phyloP scores from a whole-genome alignment of 2,888 invertebrate genomes.

The Cremastinae sp. region DNA sequence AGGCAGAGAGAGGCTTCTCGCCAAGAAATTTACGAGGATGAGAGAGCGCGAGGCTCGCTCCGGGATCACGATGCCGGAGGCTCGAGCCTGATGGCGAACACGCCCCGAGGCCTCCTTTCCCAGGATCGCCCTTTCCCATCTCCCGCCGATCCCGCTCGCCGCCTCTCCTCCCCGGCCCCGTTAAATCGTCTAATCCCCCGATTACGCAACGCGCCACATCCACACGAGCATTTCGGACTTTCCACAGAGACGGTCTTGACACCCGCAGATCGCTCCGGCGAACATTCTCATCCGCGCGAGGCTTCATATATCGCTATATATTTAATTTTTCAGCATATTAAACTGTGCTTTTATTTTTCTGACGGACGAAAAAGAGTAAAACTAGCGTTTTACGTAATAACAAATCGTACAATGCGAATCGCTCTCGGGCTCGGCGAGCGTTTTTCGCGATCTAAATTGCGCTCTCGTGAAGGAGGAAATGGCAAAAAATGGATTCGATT shows the following conservation, averaged over 20 bases:
- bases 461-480: no score
- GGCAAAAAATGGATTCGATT: no score
- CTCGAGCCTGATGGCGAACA: conserved; percentile 52
- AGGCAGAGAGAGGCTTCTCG: conserved; percentile 38
- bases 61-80: conserved; percentile 52
- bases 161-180: not conserved
- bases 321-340: no score
- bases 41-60: conserved; percentile 51
- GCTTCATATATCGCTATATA: no score
- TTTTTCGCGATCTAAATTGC: no score
- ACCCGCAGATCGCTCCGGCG: no score
- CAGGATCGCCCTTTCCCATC: conserved; percentile 56
- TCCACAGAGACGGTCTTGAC: no score
- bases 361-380: no score
- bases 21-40: conserved; percentile 58
- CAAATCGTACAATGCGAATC: no score
- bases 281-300: no score
- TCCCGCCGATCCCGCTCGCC: conserved; percentile 7
- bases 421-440: no score
- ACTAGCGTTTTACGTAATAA: not conserved
- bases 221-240: not conserved
- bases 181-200: conserved; percentile 50
- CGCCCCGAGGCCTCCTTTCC: conserved; percentile 56
- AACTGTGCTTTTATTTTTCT: no score
- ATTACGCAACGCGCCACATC: conserved; percentile 44